These are phyloP conservation scores for Phalacrocorax brasilianus DNA, from an alignment of 2,113 vertebrate genomes.

Conservation along the genomic window DNA sequence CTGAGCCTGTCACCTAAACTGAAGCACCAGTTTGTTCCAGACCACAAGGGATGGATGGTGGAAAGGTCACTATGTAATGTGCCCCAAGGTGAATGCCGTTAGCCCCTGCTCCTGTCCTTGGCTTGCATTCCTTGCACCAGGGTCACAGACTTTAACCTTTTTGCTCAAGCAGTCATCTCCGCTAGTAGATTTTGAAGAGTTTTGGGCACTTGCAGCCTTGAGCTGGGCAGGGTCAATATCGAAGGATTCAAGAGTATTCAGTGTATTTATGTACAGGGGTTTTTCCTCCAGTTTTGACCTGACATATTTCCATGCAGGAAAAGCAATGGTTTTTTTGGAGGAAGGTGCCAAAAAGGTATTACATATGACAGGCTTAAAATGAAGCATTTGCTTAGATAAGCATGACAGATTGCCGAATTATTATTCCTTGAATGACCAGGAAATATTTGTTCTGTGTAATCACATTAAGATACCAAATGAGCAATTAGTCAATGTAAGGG, in stretches of 20 bases:
- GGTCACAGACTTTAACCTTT: neutral
- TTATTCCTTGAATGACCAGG: neutral
- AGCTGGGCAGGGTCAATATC: neutral
- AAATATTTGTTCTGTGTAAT: neutral
- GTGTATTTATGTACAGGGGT: accelerated
- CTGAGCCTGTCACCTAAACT: neutral
- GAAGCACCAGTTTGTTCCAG: neutral
- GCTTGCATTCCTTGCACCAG: accelerated
- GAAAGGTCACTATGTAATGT: neutral
- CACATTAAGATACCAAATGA: neutral
- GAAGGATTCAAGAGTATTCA: neutral
- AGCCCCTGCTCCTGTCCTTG: neutral
- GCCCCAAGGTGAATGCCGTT: accelerated
- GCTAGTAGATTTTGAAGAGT: neutral
- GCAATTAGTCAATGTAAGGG: neutral
- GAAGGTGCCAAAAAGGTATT: neutral
- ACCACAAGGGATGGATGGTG: neutral
- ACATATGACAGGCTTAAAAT: neutral
- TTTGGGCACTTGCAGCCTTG: neutral
- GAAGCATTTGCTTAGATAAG: neutral
- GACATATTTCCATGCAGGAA: neutral
- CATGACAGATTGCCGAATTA: neutral
- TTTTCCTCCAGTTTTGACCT: neutral
- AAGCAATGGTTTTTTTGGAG: neutral
- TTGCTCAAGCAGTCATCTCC: neutral